Percentiles rank a stretch among this genome's conserved stretches.
These are phyloP conservation scores for Neoaliturus tenellus DNA, from an alignment of 2,888 invertebrate species.

Conservation along the genomic window DNA sequence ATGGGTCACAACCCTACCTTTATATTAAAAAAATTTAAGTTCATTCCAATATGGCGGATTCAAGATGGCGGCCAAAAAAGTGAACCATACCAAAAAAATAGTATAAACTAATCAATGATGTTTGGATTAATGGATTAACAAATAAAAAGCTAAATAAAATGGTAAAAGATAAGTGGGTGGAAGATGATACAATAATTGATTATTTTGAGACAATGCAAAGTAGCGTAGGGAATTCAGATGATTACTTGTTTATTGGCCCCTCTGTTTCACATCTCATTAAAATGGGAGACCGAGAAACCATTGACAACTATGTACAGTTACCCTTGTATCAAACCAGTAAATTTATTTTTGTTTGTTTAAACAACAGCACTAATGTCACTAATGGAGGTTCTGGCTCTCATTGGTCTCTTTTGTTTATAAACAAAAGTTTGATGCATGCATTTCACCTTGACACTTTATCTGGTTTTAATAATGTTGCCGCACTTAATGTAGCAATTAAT, in stretches of 20 bases:
- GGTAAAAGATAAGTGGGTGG: slow-evolving; percentile 7
- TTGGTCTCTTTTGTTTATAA: slow-evolving; percentile 29
- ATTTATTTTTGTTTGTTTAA: neutral
- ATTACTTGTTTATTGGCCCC: neutral
- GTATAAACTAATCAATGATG: no score
- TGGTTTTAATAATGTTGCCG: slow-evolving; percentile 4
- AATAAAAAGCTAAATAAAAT: neutral
- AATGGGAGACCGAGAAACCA: neutral
- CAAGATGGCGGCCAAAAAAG: no score
- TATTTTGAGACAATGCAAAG: slow-evolving; percentile 3
- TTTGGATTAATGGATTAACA: no score
- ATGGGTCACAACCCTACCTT: no score
- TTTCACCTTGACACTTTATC: neutral
- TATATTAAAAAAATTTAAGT: no score
- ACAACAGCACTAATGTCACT: neutral
- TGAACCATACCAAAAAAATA: no score
- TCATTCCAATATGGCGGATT: no score
- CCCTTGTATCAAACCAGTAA: neutral
- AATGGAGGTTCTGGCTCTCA: slow-evolving; percentile 1
- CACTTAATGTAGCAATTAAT: neutral
- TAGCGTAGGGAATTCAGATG: neutral
- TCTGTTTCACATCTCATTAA: neutral
- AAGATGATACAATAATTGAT: neutral
- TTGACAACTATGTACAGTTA: neutral
- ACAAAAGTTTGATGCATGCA: neutral